A percentile compares a stretch with the other conserved stretches of the same genome.
phyloP scores from a whole-genome alignment of 2,797 vertebrate species.

The Hoplostethus atlanticus region DNA sequence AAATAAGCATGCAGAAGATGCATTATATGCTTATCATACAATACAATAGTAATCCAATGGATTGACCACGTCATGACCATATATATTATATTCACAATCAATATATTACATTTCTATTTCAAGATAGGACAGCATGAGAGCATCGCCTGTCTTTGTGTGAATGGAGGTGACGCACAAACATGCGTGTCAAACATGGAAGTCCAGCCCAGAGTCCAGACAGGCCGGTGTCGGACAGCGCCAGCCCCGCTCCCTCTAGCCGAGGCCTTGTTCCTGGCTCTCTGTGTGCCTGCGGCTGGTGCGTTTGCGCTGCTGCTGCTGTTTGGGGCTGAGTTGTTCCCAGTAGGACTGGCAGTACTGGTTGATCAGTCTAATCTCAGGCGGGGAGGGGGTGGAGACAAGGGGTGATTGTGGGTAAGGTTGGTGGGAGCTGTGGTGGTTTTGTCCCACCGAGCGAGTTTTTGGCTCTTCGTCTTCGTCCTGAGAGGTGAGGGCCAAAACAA shows the following conservation, averaged over 20 bases:
- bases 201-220: conserved; percentile 67
- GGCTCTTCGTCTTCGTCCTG: conserved; percentile 76
- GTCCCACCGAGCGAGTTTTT: conserved; percentile 46
- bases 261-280: conserved; percentile 79
- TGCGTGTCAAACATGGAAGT: conserved; percentile 65
- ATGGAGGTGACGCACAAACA: conserved; percentile 53
- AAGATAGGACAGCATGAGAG: conserved; percentile 59
- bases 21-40: conserved; percentile 68
- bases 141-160: conserved; percentile 39
- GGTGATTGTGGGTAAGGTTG: conserved; percentile 40
- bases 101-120: conserved; percentile 85
- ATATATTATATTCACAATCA: conserved; percentile 84
- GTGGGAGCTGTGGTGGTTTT: conserved; percentile 16
- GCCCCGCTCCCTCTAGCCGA: conserved; percentile 62
- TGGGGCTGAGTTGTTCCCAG: conserved; percentile 82
- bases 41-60: conserved; percentile 70
- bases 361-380: conserved; percentile 85
- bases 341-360: conserved; percentile 89
- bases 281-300: conserved; percentile 82
- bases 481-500: conserved; percentile 84
- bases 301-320: conserved; percentile 78
- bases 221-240: conserved; percentile 24
- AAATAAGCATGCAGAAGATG: conserved; percentile 76
- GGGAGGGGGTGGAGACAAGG: conserved; percentile 68
- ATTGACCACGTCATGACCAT: conserved; percentile 54